Percentiles rank a stretch among this genome's conserved stretches.
These are phyloP conservation scores for Myodes glareolus DNA, from an alignment of 2,113 vertebrate species.

Conservation along the genomic window DNA sequence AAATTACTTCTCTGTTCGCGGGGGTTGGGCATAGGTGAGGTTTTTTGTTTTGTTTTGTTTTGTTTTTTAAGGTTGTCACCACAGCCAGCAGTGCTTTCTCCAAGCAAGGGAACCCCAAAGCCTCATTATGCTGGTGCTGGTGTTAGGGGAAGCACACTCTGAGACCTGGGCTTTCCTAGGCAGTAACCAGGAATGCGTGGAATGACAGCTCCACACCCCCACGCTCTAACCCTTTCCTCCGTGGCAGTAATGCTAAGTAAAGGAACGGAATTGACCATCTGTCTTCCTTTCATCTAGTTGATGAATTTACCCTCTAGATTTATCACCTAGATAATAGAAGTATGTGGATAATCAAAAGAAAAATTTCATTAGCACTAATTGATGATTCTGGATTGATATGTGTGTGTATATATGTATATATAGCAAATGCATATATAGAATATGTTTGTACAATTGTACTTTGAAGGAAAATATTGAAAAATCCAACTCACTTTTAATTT, in stretches of 20 bases:
- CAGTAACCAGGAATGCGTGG: slow-evolving; percentile 76
- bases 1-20: slow-evolving; percentile 83
- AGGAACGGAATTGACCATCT: slow-evolving; percentile 81
- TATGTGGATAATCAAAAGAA: slow-evolving; percentile 77
- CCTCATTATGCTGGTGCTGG: slow-evolving; percentile 77
- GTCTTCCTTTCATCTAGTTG: slow-evolving; percentile 81
- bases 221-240: slow-evolving; percentile 78
- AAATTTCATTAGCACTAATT: slow-evolving; percentile 58
- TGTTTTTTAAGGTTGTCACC: slow-evolving; percentile 28
- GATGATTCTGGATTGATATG: slow-evolving; percentile 55
- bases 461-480: slow-evolving; percentile 62
- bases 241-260: slow-evolving; percentile 81
- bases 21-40: slow-evolving; percentile 15
- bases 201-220: slow-evolving; percentile 76
- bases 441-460: slow-evolving; percentile 66
- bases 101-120: slow-evolving; percentile 83
- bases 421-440: slow-evolving; percentile 44
- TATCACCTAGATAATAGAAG: slow-evolving; percentile 68
- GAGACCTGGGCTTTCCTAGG: slow-evolving; percentile 76
- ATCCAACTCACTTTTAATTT: slow-evolving; percentile 59
- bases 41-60: too few species aligned
- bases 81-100: slow-evolving; percentile 82
- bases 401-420: not conserved
- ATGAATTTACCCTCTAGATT: slow-evolving; percentile 67
- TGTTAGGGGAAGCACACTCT: slow-evolving; percentile 78